Percentiles rank a stretch among this genome's conserved stretches.
phyloP scores from a whole-genome alignment of 2,797 vertebrate species.

The Eulemur coronatus region DNA sequence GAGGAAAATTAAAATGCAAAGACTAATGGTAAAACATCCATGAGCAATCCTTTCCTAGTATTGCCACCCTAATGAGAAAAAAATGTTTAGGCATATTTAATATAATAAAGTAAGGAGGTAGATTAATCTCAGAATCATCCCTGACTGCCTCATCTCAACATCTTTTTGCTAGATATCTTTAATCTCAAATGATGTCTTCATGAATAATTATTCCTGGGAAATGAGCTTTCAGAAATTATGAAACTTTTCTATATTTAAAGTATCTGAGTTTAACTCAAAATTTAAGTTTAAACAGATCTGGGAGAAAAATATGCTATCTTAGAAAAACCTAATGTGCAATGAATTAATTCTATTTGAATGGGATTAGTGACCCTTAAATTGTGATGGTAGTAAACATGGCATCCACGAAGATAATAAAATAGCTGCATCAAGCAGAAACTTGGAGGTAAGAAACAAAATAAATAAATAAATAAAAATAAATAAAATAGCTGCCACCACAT shows the following conservation, averaged over 20 bases:
- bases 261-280: slow-evolving; percentile 11
- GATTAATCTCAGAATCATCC: background rate
- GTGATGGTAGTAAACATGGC: background rate
- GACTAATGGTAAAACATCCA: background rate
- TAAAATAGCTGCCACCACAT: background rate
- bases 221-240: slow-evolving; percentile 8
- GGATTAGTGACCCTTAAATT: background rate
- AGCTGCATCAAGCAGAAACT: background rate
- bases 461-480: too few relatives aligned
- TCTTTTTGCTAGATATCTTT: background rate
- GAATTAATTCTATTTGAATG: background rate
- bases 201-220: slow-evolving; percentile 16
- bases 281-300: background rate
- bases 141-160: background rate
- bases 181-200: background rate
- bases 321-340: background rate
- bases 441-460: too few relatives aligned
- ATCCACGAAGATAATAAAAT: background rate
- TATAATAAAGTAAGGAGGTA: background rate
- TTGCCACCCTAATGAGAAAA: background rate
- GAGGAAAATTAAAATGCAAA: slow-evolving; percentile 31
- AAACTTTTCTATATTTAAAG: slow-evolving; percentile 24
- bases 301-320: background rate
- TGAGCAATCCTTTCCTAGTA: background rate
- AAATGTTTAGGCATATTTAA: background rate